Percentiles rank a stretch among this genome's conserved stretches.
These are phyloP conservation scores for Poeciliopsis turrubarensis DNA, from an alignment of 2,113 vertebrate species.

Conservation along the genomic window DNA sequence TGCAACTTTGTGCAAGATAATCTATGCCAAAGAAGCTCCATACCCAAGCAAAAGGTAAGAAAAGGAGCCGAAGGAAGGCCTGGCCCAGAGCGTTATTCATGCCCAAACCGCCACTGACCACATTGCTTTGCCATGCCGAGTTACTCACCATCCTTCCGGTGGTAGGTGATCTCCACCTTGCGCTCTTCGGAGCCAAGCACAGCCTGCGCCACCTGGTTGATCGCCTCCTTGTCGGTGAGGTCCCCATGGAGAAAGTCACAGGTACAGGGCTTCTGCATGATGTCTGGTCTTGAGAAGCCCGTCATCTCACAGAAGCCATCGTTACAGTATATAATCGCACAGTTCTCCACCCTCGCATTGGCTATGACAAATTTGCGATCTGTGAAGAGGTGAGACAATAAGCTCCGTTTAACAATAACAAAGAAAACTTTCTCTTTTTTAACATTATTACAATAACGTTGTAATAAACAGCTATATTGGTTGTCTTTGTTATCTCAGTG, in stretches of 20 bases:
- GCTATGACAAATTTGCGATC: constrained; percentile 99
- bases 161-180: constrained; percentile 97
- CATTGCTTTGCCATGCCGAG: background rate
- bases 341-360: constrained; percentile 97
- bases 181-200: constrained; percentile 94
- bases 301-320: constrained; percentile 99
- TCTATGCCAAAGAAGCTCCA: background rate
- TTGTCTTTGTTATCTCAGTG: background rate
- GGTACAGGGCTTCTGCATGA: constrained; percentile 98
- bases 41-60: background rate
- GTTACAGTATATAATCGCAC: constrained; percentile 99
- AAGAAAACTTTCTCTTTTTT: background rate
- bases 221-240: constrained; percentile 89
- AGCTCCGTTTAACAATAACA: background rate
- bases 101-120: no score
- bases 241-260: constrained; percentile 98
- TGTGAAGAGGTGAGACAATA: constrained; percentile 75
- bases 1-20: background rate
- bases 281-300: constrained; percentile 95
- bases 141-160: constrained; percentile 96
- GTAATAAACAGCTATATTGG: background rate
- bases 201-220: constrained; percentile 92
- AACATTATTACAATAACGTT: background rate
- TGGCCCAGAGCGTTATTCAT: background rate
- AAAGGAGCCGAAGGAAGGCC: background rate